Conservation (phyloP, 2,797 vertebrate species). For the Acipenser transmontanus region DNA sequence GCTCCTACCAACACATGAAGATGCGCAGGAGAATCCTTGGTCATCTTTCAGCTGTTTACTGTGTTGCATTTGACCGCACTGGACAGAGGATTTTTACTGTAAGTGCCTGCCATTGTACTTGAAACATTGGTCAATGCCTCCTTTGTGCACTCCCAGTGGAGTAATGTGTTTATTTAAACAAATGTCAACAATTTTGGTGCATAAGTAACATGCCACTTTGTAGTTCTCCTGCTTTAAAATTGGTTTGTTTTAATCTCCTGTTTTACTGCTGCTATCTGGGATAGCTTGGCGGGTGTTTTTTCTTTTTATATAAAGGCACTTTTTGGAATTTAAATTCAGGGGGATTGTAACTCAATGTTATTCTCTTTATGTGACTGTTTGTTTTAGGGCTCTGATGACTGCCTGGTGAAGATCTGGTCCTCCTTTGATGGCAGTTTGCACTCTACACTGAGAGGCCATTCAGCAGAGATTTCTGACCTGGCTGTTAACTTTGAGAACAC, state of each 20-base stretch:
- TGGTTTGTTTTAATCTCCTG: too few species aligned
- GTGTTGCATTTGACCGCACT: conserved; percentile 93
- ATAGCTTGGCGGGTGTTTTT: too few species aligned
- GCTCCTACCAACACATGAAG: conserved; percentile 86
- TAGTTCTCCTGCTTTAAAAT: too few species aligned
- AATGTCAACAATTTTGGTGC: too few species aligned
- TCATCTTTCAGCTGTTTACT: conserved; percentile 95
- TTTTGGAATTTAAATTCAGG: neutral
- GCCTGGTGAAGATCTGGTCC: conserved; percentile 98
- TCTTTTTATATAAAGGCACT: neutral
- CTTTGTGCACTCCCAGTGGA: neutral
- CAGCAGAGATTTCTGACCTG: conserved; percentile 95
- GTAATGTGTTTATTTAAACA: too few species aligned
- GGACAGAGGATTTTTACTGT: conserved; percentile 97
- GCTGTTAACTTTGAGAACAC: conserved; percentile 97
- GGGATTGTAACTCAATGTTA: neutral
- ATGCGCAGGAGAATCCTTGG: conserved; percentile 94
- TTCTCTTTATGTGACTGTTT: neutral
- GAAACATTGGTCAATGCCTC: neutral
- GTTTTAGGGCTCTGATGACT: conserved; percentile 90
- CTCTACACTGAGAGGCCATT: conserved; percentile 88
- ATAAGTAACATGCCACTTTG: too few species aligned
- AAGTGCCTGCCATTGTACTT: conserved; percentile 44
- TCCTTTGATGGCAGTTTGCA: conserved; percentile 88
- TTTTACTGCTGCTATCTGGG: too few species aligned